phyloP scores from a whole-genome alignment of 2,113 vertebrate genomes.

The Vulpes vulpes region DNA sequence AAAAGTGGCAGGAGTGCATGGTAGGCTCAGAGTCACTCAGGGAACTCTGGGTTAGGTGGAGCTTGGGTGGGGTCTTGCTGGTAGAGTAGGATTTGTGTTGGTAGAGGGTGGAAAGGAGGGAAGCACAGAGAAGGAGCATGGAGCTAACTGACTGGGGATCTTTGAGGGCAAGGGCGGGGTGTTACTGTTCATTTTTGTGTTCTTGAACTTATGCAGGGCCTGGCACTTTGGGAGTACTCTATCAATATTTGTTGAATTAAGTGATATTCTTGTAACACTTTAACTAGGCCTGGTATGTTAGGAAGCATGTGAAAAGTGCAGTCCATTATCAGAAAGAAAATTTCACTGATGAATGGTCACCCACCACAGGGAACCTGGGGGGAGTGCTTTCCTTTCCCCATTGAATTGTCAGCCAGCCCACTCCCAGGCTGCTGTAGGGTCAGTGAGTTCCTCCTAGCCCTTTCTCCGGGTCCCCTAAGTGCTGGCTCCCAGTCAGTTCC shows the following conservation, averaged over 20 bases:
- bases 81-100: not conserved
- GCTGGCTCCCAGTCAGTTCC: not conserved
- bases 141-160: not conserved
- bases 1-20: not conserved
- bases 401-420: not conserved
- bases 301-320: not conserved
- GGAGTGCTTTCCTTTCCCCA: not conserved
- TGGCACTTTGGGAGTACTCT: not conserved
- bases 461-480: not conserved
- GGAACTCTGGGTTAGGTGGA: not conserved
- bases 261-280: not conserved
- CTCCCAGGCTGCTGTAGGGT: not conserved
- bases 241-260: conserved; percentile 39
- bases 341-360: not conserved
- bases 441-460: not conserved
- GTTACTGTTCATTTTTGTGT: not conserved
- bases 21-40: not conserved
- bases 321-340: not conserved
- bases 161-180: not conserved
- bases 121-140: not conserved
- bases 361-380: not conserved
- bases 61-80: not conserved
- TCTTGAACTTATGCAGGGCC: not conserved
- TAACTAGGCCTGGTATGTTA: not conserved
- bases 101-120: not conserved